Evolutionary conservation across 1,140 invertebrate species (phyloP).

Genomic region (Agrypnia vestita): DNA sequence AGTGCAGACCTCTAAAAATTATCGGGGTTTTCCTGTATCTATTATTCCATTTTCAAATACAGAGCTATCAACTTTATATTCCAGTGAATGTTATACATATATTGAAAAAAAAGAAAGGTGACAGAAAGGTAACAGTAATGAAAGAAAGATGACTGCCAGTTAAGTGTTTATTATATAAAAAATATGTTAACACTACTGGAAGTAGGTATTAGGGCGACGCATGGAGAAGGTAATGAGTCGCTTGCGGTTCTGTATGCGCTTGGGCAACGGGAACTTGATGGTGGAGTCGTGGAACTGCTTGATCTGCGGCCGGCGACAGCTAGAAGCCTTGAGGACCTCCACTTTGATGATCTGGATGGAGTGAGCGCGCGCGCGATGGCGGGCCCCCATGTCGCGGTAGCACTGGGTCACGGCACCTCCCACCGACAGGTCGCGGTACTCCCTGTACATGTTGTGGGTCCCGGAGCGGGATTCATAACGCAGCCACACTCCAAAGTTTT

Average conservation of each 20-base stretch:
- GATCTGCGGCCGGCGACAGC: constrained; percentile 93
- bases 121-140: too few relatives aligned
- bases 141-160: too few relatives aligned
- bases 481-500: constrained; percentile 99
- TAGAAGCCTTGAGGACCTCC: constrained; percentile 88
- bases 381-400: constrained; percentile 99
- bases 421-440: constrained; percentile 97
- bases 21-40: too few relatives aligned
- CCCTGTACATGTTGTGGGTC: constrained; percentile 99
- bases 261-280: constrained; percentile 97
- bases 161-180: too few relatives aligned
- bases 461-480: constrained; percentile 98
- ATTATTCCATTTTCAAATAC: too few relatives aligned
- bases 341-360: constrained; percentile 99
- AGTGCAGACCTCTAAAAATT: too few relatives aligned
- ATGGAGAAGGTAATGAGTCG: constrained; percentile 88
- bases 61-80: too few relatives aligned
- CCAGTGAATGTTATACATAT: too few relatives aligned
- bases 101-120: too few relatives aligned
- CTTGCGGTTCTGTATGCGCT: constrained; percentile 90
- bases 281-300: constrained; percentile 99
- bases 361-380: constrained; percentile 97
- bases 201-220: constrained; percentile 94
- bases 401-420: constrained; percentile 98
- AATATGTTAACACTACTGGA: constrained; percentile 77